These are phyloP conservation scores for Sinodicranocentrus sp. DNA, from an alignment of 2,888 invertebrate species.

Conservation along the genomic window DNA sequence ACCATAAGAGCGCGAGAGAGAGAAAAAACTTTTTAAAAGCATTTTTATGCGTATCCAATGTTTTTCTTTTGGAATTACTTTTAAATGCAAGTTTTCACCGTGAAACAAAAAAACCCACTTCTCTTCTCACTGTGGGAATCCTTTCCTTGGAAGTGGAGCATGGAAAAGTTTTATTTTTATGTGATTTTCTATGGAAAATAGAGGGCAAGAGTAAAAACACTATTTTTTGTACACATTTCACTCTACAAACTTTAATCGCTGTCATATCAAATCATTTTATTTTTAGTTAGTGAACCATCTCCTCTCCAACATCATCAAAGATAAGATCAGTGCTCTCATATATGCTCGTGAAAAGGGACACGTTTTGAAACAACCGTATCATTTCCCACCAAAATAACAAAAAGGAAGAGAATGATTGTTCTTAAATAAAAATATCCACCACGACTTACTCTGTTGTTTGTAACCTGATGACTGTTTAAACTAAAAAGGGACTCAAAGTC, in stretches of 20 bases:
- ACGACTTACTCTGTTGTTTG: too few relatives aligned
- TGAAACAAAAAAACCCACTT: not conserved
- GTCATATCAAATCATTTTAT: conserved; percentile 18
- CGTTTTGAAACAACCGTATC: conserved; percentile 46
- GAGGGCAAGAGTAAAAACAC: not conserved
- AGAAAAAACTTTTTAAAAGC: conserved; percentile 49
- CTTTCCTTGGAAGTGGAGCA: not conserved
- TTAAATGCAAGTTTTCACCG: conserved; percentile 39
- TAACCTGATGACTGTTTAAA: too few relatives aligned
- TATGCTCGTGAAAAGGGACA: conserved; percentile 46
- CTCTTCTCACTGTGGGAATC: conserved; percentile 5
- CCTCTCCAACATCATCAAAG: conserved; percentile 42
- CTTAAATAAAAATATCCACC: too few relatives aligned
- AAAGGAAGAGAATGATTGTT: too few relatives aligned
- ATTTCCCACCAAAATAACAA: too few relatives aligned
- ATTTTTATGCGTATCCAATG: conserved; percentile 47
- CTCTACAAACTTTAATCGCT: conserved; percentile 47
- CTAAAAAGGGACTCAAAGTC: too few relatives aligned
- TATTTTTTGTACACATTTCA: too few relatives aligned
- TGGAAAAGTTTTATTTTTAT: not conserved
- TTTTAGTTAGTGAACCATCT: conserved; percentile 15
- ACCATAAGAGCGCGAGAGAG: not conserved
- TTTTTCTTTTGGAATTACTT: conserved; percentile 60
- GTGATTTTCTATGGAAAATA: conserved; percentile 13
- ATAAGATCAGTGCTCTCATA: conserved; percentile 50